A percentile compares a stretch with the other conserved stretches of the same genome.
Conservation (phyloP, 2,797 vertebrate species). For the Tachyglossus aculeatus region DNA sequence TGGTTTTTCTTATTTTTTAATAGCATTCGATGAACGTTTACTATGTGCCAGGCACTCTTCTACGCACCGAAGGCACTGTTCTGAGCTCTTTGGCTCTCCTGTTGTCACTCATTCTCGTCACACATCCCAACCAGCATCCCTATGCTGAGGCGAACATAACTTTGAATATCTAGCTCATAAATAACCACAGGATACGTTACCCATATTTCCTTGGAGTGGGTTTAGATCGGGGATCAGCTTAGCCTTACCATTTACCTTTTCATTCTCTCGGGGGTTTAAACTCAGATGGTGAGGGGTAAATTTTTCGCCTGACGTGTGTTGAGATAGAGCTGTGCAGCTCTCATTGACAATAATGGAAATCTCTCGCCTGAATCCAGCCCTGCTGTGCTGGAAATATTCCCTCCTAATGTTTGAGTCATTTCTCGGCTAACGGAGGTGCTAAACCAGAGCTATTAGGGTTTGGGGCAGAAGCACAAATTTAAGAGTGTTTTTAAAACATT, state of each 20-base stretch:
- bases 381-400: conserved; percentile 48
- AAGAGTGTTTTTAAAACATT: conserved; percentile 40
- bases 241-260: not conserved
- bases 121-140: no score
- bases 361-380: conserved; percentile 24
- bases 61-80: no score
- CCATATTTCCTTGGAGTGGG: no score
- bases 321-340: conserved; percentile 7
- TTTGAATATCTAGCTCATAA: no score
- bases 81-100: no score
- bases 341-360: conserved; percentile 33
- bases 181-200: no score
- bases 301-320: conserved; percentile 13
- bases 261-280: conserved; percentile 2
- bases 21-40: no score
- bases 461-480: conserved; percentile 25
- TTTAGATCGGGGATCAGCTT: not conserved
- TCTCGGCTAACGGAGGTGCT: conserved; percentile 16
- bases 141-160: no score
- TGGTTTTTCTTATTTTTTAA: no score
- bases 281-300: conserved; percentile 10
- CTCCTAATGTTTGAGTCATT: conserved; percentile 33
- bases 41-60: no score
- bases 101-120: no score
- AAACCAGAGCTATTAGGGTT: conserved; percentile 28